These are phyloP conservation scores for Caenorhabditis angaria DNA, from an alignment of 2,888 invertebrate genomes.

Conservation along the genomic window DNA sequence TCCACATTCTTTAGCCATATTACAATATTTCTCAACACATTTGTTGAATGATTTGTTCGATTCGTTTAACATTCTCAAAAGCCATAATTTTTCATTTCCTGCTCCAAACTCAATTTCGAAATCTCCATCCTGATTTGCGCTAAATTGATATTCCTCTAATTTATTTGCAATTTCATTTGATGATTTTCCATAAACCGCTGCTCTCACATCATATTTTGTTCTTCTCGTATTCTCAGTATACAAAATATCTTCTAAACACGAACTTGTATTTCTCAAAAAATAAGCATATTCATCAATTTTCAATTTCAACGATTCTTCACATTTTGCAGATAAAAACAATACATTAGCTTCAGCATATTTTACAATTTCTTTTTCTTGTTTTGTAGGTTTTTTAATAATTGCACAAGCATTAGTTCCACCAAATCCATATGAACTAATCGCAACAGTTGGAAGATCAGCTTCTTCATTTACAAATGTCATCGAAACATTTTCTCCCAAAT, in stretches of 20 bases:
- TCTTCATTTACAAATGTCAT: conserved; percentile 53
- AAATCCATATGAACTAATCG: conserved; percentile 56
- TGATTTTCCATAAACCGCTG: conserved; percentile 42
- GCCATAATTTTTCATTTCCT: conserved; percentile 43
- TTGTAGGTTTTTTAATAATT: conserved; percentile 32
- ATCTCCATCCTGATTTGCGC: conserved; percentile 13
- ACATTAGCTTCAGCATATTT: conserved; percentile 36
- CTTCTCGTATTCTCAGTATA: conserved; percentile 46
- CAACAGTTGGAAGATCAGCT: conserved; percentile 33
- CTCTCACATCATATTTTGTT: conserved; percentile 40
- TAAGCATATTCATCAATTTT: conserved; percentile 36
- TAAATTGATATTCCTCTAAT: conserved; percentile 21
- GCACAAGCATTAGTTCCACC: conserved; percentile 57
- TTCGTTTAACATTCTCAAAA: conserved; percentile 40
- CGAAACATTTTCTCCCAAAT: conserved; percentile 38
- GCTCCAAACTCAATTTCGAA: conserved; percentile 44
- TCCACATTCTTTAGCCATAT: conserved; percentile 34
- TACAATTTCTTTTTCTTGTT: neutral
- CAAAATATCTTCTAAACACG: conserved; percentile 39
- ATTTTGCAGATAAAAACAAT: conserved; percentile 52
- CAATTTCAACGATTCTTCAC: conserved; percentile 34
- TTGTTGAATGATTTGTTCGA: conserved; percentile 31
- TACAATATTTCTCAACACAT: conserved; percentile 37
- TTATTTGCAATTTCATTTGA: conserved; percentile 39
- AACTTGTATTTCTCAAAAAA: conserved; percentile 34